A percentile compares a stretch with the other conserved stretches of the same genome.
Evolutionary conservation across 2,797 vertebrate genomes (phyloP).

Genomic region (Tapirus indicus): DNA sequence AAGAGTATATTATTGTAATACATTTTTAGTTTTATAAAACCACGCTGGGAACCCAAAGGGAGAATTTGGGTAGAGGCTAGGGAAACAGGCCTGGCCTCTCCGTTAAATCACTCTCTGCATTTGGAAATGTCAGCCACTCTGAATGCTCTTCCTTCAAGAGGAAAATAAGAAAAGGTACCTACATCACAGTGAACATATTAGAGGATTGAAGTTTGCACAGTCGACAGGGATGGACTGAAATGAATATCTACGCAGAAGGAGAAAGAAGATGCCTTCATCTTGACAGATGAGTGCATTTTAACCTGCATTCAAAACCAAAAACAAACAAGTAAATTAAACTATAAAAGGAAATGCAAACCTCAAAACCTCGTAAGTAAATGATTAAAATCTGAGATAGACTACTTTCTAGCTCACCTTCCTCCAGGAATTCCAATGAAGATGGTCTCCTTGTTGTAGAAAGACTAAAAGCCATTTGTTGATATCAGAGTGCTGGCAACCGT

Average conservation of each 20-base stretch:
- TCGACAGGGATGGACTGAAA: not conserved
- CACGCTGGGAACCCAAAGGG: not conserved
- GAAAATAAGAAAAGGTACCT: not conserved
- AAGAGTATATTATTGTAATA: conserved; percentile 14
- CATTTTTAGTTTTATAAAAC: conserved; percentile 39
- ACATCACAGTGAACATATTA: rapidly evolving
- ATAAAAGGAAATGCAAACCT: not conserved
- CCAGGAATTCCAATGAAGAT: conserved; percentile 67
- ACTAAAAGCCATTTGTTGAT: conserved; percentile 89
- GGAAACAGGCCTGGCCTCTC: not conserved
- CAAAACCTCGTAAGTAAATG: not conserved
- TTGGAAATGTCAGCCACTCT: not conserved
- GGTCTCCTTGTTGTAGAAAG: conserved; percentile 86
- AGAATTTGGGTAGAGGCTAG: not conserved
- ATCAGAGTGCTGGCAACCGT: conserved; percentile 91
- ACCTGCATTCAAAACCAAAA: conserved; percentile 54
- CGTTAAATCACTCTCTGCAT: not conserved
- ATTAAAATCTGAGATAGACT: conserved; percentile 61
- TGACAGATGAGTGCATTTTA: not conserved
- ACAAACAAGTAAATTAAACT: not conserved
- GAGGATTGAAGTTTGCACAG: not conserved
- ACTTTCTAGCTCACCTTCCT: conserved; percentile 58
- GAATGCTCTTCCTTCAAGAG: not conserved
- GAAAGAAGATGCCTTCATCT: not conserved
- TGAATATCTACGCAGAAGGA: not conserved